A percentile compares a stretch with the other conserved stretches of the same genome.
These are phyloP conservation scores for Bos indicus DNA, from an alignment of 2,113 vertebrate genomes.

Conservation along the genomic window DNA sequence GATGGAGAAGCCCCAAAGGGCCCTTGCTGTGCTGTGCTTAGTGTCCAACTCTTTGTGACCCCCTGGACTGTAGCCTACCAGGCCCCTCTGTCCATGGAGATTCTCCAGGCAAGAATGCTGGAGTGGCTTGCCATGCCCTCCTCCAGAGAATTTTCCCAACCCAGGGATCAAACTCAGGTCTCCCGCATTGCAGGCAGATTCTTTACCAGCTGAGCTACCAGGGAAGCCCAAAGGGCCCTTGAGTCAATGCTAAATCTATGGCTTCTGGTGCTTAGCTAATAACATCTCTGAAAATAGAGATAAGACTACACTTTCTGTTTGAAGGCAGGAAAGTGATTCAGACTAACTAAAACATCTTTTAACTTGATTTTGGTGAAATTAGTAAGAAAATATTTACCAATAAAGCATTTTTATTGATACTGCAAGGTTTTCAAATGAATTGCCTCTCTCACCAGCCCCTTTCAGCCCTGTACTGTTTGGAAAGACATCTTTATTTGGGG, in stretches of 20 bases:
- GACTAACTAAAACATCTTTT: not conserved
- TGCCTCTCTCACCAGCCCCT: not conserved
- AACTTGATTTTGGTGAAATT: not conserved
- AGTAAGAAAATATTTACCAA: not conserved
- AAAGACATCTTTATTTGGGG: not conserved
- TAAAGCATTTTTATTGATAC: not conserved
- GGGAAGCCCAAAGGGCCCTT: not conserved
- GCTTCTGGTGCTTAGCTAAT: not conserved
- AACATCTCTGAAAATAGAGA: not conserved
- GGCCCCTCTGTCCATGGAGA: not conserved
- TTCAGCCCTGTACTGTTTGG: not conserved
- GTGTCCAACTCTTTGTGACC: not conserved
- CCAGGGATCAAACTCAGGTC: not conserved
- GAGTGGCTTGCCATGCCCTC: not conserved
- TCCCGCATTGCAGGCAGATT: not conserved
- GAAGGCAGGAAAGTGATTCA: not conserved
- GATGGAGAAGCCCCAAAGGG: not conserved
- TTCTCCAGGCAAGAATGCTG: not conserved
- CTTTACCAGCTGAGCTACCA: not conserved
- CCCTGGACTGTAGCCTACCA: not conserved
- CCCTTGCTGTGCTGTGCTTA: not conserved
- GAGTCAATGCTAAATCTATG: not conserved
- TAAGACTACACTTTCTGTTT: not conserved
- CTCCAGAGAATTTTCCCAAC: not conserved
- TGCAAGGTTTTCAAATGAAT: slow-evolving; percentile 8